A percentile compares a stretch with the other conserved stretches of the same genome.
These are phyloP conservation scores for Parazoanthus swiftii DNA, from an alignment of 92 coral and sea anemone species.

Conservation along the genomic window DNA sequence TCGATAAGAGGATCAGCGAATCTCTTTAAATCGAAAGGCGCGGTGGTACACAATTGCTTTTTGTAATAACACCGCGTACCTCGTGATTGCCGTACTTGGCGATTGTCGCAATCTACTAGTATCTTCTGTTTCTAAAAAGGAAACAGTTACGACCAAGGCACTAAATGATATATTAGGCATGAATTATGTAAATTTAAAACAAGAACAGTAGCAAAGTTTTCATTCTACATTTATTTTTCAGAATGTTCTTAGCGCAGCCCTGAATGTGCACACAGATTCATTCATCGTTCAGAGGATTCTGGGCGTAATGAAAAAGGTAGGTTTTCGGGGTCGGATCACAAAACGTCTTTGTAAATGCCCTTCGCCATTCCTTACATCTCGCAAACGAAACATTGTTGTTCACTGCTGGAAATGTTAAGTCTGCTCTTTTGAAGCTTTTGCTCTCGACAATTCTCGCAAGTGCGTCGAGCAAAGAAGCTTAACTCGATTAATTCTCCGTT, in stretches of 20 bases:
- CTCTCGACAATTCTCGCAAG: too few species aligned
- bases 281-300: constrained; percentile 13
- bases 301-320: constrained; percentile 25
- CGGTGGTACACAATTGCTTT: too few species aligned
- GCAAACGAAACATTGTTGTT: too few species aligned
- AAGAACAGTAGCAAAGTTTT: not conserved
- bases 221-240: not conserved
- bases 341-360: not conserved
- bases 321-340: not conserved
- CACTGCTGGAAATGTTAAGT: too few species aligned
- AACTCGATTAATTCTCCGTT: too few species aligned
- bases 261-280: constrained; percentile 49
- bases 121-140: too few species aligned
- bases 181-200: not conserved
- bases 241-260: constrained; percentile 56
- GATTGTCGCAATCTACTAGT: too few species aligned
- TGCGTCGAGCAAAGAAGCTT: too few species aligned
- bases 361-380: not conserved
- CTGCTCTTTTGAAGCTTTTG: too few species aligned
- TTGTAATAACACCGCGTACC: too few species aligned
- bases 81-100: too few species aligned
- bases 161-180: not conserved
- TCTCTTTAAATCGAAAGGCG: not conserved
- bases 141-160: too few species aligned
- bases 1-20: not conserved